phyloP scores from a whole-genome alignment of 1,140 invertebrate species.

The Cotesia chilonis region DNA sequence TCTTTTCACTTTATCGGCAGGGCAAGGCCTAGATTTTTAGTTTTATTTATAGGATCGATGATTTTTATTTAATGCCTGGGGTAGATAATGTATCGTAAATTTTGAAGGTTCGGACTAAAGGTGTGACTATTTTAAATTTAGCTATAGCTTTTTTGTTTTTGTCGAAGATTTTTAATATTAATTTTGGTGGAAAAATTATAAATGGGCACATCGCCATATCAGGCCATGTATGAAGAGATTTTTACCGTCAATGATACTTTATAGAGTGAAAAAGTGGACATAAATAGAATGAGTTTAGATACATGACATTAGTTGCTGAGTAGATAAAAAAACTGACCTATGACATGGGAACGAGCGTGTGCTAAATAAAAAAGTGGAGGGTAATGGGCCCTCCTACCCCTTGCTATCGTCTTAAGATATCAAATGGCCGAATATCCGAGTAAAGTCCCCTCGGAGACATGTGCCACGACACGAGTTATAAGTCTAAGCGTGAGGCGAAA shows the following conservation, averaged over 20 bases:
- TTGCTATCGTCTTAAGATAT: slow-evolving; percentile 59
- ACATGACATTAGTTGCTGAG: not conserved
- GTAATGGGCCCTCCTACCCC: slow-evolving; percentile 36
- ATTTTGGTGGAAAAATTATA: no score
- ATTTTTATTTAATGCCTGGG: no score
- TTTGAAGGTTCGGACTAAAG: no score
- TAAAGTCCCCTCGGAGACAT: slow-evolving; percentile 52
- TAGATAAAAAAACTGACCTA: slow-evolving; percentile 43
- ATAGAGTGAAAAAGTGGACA: no score
- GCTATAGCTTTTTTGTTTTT: no score
- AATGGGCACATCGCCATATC: no score
- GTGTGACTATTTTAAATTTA: no score
- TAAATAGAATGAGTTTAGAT: no score
- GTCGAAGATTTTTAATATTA: no score
- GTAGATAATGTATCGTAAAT: no score
- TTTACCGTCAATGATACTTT: no score
- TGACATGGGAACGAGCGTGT: slow-evolving; percentile 19
- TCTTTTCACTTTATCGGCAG: not conserved
- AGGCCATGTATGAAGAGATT: no score
- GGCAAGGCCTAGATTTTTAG: not conserved
- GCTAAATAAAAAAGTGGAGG: slow-evolving; percentile 45
- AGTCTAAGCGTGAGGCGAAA: slow-evolving; percentile 11
- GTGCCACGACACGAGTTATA: slow-evolving; percentile 37
- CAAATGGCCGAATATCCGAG: slow-evolving; percentile 60
- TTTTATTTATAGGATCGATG: not conserved